Evolutionary conservation across 2,888 invertebrate genomes (phyloP).

Genomic region (Folsomia manolachei): DNA sequence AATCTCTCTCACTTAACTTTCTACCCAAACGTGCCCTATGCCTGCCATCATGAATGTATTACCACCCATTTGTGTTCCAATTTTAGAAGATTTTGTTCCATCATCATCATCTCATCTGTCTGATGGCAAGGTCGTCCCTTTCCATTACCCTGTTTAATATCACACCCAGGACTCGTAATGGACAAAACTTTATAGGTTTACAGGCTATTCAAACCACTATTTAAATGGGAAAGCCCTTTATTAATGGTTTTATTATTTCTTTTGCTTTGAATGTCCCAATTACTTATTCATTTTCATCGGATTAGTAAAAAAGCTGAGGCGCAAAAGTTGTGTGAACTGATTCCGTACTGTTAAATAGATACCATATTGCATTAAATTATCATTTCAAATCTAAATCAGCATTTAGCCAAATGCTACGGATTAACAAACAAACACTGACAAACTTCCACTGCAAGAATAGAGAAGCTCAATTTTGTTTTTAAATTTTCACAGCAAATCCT

Average conservation of each 20-base stretch:
- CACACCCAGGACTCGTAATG: background rate
- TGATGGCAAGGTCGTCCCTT: constrained; percentile 39
- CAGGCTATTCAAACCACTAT: background rate
- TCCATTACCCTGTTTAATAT: constrained; percentile 17
- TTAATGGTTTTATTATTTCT: background rate
- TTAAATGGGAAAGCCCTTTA: too few relatives aligned
- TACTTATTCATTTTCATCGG: background rate
- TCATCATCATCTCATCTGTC: constrained; percentile 3
- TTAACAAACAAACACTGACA: too few relatives aligned
- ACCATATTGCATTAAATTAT: too few relatives aligned
- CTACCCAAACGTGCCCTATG: background rate
- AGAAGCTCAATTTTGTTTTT: too few relatives aligned
- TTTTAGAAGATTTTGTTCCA: constrained; percentile 6
- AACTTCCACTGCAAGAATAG: too few relatives aligned
- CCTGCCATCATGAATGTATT: background rate
- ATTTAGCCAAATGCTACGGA: too few relatives aligned
- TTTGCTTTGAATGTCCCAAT: background rate
- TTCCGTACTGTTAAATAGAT: too few relatives aligned
- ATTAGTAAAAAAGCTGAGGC: background rate
- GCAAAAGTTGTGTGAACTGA: too few relatives aligned
- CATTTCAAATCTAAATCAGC: too few relatives aligned
- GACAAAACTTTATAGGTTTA: background rate
- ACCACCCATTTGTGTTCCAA: constrained; percentile 10
- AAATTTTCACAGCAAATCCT: too few relatives aligned
- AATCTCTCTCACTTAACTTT: background rate